Percentiles rank a stretch among this genome's conserved stretches.
Evolutionary conservation across 2,888 invertebrate species (phyloP).

Genomic region (Nomada goodeniana): DNA sequence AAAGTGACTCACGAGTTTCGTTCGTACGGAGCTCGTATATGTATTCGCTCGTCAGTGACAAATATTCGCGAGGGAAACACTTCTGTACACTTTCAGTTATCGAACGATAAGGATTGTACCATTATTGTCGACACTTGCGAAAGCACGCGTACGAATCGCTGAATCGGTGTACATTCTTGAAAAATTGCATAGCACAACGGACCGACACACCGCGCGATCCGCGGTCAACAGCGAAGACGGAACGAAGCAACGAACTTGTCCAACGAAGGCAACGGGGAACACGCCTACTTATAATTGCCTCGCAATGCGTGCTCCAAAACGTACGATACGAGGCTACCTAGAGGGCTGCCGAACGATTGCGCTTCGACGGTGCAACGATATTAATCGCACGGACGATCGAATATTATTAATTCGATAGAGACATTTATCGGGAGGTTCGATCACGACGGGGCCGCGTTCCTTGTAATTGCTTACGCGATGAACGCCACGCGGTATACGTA

Average conservation of each 20-base stretch:
- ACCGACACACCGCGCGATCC: neutral
- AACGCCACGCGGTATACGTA: slow-evolving; percentile 43
- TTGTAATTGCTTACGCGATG: slow-evolving; percentile 48
- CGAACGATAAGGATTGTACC: too few species aligned
- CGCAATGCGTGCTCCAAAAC: slow-evolving; percentile 6
- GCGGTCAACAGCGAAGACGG: neutral
- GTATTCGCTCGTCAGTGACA: too few species aligned
- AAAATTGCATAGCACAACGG: neutral
- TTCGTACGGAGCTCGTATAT: too few species aligned
- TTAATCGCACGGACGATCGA: slow-evolving; percentile 25
- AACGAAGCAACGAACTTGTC: neutral
- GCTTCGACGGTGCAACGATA: neutral
- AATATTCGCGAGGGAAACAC: too few species aligned
- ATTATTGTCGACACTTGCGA: too few species aligned
- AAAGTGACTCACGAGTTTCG: too few species aligned
- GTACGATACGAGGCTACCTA: neutral
- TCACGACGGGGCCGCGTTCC: slow-evolving; percentile 14
- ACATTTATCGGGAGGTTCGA: slow-evolving; percentile 31
- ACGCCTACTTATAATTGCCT: slow-evolving; percentile 25
- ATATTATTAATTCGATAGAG: slow-evolving; percentile 34
- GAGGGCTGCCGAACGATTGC: neutral
- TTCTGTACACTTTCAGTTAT: too few species aligned
- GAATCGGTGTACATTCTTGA: neutral
- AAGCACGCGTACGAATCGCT: too few species aligned
- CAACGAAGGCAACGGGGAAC: neutral